Base-by-base conservation (phyloP, 1,140 invertebrate genomes). In the Solenopsis fugax region DNA sequence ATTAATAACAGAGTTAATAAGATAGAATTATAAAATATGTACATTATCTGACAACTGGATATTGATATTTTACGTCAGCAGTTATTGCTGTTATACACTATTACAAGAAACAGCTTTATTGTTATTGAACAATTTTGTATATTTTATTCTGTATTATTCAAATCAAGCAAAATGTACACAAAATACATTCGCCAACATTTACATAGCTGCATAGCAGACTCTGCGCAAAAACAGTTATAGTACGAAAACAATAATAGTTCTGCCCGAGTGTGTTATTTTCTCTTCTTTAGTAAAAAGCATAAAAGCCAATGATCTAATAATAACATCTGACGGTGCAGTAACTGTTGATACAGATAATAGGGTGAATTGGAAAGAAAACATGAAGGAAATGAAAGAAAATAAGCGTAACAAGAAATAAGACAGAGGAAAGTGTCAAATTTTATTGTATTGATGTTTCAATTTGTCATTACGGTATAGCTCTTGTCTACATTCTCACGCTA, bases 301-400 rank as follows among this genome's bases (percentile, higher is more conserved):
- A 65, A 24, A 65, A 48, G 45, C 45, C 24, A 65, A 21, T 65
- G 58, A 80, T 67, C 45, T 29, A 65, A 65, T 29, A 78, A 65
- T 65, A 48, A 65, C 76, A 48, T 65, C 29, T 48, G 24, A n/a
- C 58, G 45, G 45, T 48, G n/a, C 18, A 9, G n/a, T 58, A 50
- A 67, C 45, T 80, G 76, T 80, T 80, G 76, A 80, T 80, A 80
- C 45, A 67, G 76, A 80, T 80, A 80, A 80, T 67, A 80, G 34
- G 64, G 29, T 37, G 45, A 80, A 65, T 65, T 41, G 29, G 60
- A 67, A 80, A 67, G 60, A 45, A 80, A 80, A 52, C 60, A 21
- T 37, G 67, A 75, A 56, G 69, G 41, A 84, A 84, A 71, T 84
- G 73, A 52, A 58, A 84, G 56, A 84, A 73, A 84, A 71, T 56